Evolutionary conservation across 1,140 invertebrate genomes (phyloP).

Genomic region (Vanessa atalanta): DNA sequence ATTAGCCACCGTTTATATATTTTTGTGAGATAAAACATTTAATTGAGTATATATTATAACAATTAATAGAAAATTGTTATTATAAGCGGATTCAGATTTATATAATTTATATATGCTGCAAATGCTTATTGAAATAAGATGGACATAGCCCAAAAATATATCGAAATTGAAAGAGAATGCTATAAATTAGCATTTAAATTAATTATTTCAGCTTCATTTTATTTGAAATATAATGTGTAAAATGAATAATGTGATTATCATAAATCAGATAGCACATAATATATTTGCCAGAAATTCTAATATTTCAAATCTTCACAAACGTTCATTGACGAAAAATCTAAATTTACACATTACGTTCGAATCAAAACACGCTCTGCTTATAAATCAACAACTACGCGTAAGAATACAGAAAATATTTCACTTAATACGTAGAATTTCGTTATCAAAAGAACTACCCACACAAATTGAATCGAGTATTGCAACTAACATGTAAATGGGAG

Average conservation of each 20-base stretch:
- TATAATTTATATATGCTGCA: no score
- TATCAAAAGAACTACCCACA: slow-evolving; percentile 18
- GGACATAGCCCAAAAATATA: no score
- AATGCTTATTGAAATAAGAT: no score
- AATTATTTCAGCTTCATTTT: background rate
- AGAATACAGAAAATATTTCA: slow-evolving; percentile 1
- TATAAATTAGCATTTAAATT: background rate
- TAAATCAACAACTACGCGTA: slow-evolving; percentile 4
- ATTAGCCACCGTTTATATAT: background rate
- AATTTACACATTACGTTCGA: slow-evolving; percentile 29
- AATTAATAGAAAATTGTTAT: no score
- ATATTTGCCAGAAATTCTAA: background rate
- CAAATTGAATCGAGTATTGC: background rate
- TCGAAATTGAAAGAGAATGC: no score
- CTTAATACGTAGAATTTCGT: slow-evolving; percentile 3
- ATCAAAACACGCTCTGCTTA: slow-evolving; percentile 2
- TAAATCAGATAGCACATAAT: background rate
- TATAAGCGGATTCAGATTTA: no score
- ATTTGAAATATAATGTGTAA: background rate
- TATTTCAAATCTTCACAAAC: slow-evolving; percentile 9
- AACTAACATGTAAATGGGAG: slow-evolving; percentile 33
- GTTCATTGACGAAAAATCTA: slow-evolving; percentile 27
- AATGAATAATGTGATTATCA: background rate
- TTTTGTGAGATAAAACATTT: no score
- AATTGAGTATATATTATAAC: no score